These are phyloP conservation scores for Ptilodon capucinus DNA, from an alignment of 2,888 invertebrate species.

Conservation along the genomic window DNA sequence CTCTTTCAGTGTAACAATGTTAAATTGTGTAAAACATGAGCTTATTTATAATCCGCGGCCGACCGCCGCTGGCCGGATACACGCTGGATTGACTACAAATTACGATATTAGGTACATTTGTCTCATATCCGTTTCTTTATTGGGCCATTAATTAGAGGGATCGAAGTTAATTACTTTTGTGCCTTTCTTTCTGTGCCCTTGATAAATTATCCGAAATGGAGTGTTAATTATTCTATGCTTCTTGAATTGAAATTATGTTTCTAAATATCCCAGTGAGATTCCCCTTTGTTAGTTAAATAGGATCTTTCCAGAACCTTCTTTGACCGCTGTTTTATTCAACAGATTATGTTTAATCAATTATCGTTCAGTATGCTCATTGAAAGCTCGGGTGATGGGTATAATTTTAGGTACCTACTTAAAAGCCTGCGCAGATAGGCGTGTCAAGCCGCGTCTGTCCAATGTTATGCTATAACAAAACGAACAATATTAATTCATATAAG, in stretches of 20 bases:
- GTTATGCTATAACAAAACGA: too few relatives aligned
- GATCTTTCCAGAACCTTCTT: too few relatives aligned
- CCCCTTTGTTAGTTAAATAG: too few relatives aligned
- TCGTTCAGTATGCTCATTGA: too few relatives aligned
- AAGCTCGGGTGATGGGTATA: too few relatives aligned
- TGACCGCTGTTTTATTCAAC: too few relatives aligned
- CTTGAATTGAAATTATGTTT: background rate
- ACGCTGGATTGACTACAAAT: conserved; percentile 11
- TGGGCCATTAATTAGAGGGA: conserved; percentile 37
- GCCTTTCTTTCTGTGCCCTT: conserved; percentile 12
- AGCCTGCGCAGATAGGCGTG: too few relatives aligned
- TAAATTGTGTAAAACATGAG: conserved; percentile 12
- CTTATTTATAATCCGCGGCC: conserved; percentile 18
- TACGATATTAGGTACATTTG: conserved; percentile 34
- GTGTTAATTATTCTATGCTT: background rate
- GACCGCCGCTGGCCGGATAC: conserved; percentile 3
- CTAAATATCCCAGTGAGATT: too few relatives aligned
- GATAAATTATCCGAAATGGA: background rate
- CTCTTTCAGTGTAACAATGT: conserved; percentile 3
- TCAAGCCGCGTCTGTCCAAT: too few relatives aligned
- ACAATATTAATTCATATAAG: too few relatives aligned
- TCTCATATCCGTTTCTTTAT: conserved; percentile 23
- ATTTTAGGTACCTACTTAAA: too few relatives aligned
- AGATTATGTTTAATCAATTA: too few relatives aligned
- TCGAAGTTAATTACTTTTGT: conserved; percentile 31